A percentile compares a stretch with the other conserved stretches of the same genome.
These are phyloP conservation scores for Pseudochromis fuscus DNA, from an alignment of 2,797 vertebrate genomes.

Conservation along the genomic window DNA sequence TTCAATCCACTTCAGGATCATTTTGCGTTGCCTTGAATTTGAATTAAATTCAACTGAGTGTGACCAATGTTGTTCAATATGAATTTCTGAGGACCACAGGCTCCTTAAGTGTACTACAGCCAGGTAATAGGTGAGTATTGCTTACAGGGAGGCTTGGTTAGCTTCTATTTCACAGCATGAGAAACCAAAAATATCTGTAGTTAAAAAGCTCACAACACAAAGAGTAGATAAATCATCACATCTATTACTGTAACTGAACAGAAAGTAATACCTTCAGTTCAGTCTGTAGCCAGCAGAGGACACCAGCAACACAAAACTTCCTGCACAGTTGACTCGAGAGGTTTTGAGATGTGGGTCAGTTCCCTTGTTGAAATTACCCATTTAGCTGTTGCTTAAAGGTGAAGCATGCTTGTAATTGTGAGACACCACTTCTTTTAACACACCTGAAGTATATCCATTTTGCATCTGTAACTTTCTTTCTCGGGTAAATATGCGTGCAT, in stretches of 20 bases:
- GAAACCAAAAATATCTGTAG: not conserved
- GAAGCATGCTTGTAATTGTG: not conserved
- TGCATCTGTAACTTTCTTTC: not conserved
- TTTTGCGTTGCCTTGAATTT: not conserved
- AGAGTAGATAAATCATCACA: not conserved
- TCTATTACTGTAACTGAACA: not conserved
- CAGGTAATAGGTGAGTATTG: too few relatives aligned
- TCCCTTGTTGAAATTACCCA: constrained; percentile 4
- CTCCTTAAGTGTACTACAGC: too few relatives aligned
- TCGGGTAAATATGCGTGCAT: not conserved
- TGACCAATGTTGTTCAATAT: too few relatives aligned
- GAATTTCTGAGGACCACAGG: too few relatives aligned
- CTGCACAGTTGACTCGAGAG: not conserved
- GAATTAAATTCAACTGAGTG: too few relatives aligned
- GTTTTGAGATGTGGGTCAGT: constrained; percentile 33
- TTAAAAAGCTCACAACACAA: not conserved
- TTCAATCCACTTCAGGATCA: not conserved
- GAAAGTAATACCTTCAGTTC: constrained; percentile 15
- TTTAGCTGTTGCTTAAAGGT: not conserved
- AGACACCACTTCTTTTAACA: not conserved
- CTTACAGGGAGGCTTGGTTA: not conserved
- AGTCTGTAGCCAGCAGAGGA: constrained; percentile 73
- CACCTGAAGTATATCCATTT: not conserved
- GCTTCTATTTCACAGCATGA: not conserved
- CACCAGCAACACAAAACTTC: constrained; percentile 49